Base-by-base conservation (phyloP, 2,888 invertebrate genomes). In the Beris chalybata region DNA sequence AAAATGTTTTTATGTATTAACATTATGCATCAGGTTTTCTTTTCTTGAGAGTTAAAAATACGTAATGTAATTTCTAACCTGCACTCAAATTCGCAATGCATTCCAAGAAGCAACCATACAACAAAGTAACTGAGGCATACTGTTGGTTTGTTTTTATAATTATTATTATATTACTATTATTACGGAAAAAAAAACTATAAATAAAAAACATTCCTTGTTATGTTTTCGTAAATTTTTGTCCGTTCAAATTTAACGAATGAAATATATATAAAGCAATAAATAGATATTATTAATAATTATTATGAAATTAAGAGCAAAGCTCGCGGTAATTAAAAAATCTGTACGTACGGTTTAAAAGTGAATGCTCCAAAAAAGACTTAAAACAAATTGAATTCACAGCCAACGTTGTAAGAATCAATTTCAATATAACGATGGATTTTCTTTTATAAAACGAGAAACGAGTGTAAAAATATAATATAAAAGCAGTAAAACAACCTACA, bases 71-170 rank as follows among this genome's bases (percentile, higher is more conserved):
- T 22, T 22, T 22, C 22, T 22, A 22, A 22, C 22, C 22, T 22
- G 22, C 38, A 38, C 9, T 38, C 7, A 38, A 38, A 38, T 38
- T 38, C 22, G 29, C 22, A 52, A 52, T 15, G 30, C 29, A 53
- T 11, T n/a, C 13, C 56, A 13, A 56, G 22, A 50, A 38, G 15
- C 22, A 52, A 30, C 50, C 61, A 13, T 52, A 50, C 43, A 22
- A 38, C 50, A 61, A 61, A 29, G 38, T 61, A 61, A 50, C 61
- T 61, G 61, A 61, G 13, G 61, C 61, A 61, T 61, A 61, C 52
- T 61, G 61, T 61, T 61, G 50, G 61, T 61, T 47, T 61, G 61
- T 61, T 61, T 61, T 61, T 61, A 61, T 56, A 38, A 43, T 56
- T 22, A 56, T 56, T 56, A 56, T 61, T 50, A 61, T 56, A 56